Base-by-base conservation (phyloP, 2,888 invertebrate genomes). In the Sthenelais limicola region DNA sequence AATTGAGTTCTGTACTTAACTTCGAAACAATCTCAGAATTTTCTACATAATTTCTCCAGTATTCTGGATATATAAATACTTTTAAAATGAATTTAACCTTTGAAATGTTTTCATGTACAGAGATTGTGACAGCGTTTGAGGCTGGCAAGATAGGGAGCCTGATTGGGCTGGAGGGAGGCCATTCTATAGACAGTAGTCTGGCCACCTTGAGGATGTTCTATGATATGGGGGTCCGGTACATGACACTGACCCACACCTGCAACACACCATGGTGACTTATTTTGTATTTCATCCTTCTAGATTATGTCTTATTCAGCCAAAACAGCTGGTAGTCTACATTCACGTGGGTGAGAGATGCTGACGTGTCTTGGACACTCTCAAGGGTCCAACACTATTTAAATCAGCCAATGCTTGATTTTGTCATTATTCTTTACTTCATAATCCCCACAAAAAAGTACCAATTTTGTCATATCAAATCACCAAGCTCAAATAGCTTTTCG, bases 81-180 rank as follows among this genome's bases (percentile, higher is more conserved):
- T 9, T 9, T 12, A 12, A 9, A 43, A 43, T 43, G 43, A 9
- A 43, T 12, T n/a, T n/a, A n/a, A n/a, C n/a, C n/a, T n/a, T n/a
- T n/a, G n/a, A n/a, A n/a, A n/a, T n/a, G n/a, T n/a, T n/a, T n/a
- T n/a, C n/a, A n/a, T n/a, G n/a, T 56, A 9, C 72, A 78, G 78
- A 72, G 80, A 58, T 93, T 77, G 89, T 91, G 81, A 90, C 90
- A 77, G 91, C 92, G 1, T 92, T 92, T 88, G 90, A 90, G 77
- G 91, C 91, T 62, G 94, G 93, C 73, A 92, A 93, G 82, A 93
- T 97, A 79, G 95, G 94, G 49, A 95, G 95, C 78, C 90, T 96
- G 83, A 94, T 96, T 80, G 96, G 95, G 30, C 92, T 97, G 54
- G 96, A 96, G 89, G 94, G 94, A 15, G 94, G 94, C 3, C 94